A percentile compares a stretch with the other conserved stretches of the same genome.
Evolutionary conservation across 2,888 invertebrate species (phyloP).

Genomic region (Eilema caniola): DNA sequence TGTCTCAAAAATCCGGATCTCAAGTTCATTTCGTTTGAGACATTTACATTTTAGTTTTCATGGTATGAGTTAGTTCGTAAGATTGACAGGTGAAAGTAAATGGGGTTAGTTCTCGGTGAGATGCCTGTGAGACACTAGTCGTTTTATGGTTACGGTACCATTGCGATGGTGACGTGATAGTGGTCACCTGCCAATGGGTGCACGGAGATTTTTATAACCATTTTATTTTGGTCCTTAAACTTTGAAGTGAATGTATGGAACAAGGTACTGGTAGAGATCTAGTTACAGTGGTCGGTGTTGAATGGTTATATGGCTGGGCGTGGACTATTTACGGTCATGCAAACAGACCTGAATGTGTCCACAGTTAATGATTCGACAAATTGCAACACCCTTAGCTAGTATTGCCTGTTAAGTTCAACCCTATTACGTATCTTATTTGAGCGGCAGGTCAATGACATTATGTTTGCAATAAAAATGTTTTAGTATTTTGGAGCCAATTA

Average conservation of each 20-base stretch:
- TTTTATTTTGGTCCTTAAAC: slow-evolving; percentile 52
- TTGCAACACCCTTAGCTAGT: slow-evolving; percentile 73
- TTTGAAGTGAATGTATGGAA: slow-evolving; percentile 28
- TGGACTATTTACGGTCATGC: slow-evolving; percentile 79
- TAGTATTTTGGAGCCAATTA: not conserved
- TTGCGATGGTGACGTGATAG: slow-evolving; percentile 75
- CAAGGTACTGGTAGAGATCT: slow-evolving; percentile 53
- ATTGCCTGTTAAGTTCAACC: slow-evolving; percentile 71
- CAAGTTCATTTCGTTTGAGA: slow-evolving; percentile 42
- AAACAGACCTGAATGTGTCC: slow-evolving; percentile 78
- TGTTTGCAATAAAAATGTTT: slow-evolving; percentile 50
- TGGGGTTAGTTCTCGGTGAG: slow-evolving; percentile 64
- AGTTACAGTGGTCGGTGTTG: slow-evolving; percentile 58
- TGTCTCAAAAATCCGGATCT: slow-evolving; percentile 46
- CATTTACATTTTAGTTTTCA: slow-evolving; percentile 46
- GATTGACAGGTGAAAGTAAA: slow-evolving; percentile 38
- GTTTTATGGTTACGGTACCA: slow-evolving; percentile 75
- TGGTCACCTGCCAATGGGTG: slow-evolving; percentile 75
- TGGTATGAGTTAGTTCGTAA: slow-evolving; percentile 21
- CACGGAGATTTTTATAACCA: slow-evolving; percentile 62
- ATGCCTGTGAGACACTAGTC: slow-evolving; percentile 69
- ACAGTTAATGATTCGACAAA: slow-evolving; percentile 78
- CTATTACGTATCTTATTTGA: slow-evolving; percentile 66
- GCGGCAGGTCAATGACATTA: slow-evolving; percentile 57
- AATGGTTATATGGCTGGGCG: slow-evolving; percentile 71